Percentiles rank a stretch among this genome's conserved stretches.
phyloP scores from a whole-genome alignment of 2,888 invertebrate genomes.

The Lasioglossum malachurum region DNA sequence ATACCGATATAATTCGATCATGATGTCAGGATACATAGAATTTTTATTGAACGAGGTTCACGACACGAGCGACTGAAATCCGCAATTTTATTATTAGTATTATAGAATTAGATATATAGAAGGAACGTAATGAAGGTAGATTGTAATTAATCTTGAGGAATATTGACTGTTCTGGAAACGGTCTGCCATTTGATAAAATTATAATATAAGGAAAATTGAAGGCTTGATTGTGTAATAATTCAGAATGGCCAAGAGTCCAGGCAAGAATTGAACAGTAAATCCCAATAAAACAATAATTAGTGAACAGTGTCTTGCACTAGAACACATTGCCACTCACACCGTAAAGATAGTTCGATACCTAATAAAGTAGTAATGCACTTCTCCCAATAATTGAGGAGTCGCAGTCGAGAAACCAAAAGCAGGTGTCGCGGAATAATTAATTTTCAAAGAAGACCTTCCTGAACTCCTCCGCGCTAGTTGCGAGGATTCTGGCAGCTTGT shows the following conservation, averaged over 20 bases:
- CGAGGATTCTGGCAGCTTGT: background rate
- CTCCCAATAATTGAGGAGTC: background rate
- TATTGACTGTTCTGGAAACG: background rate
- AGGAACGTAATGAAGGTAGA: background rate
- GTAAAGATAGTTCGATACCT: background rate
- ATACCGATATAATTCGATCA: background rate
- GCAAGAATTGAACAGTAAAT: background rate
- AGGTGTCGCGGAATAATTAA: background rate
- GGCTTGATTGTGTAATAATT: too few species aligned
- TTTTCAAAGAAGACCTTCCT: background rate
- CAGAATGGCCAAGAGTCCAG: background rate
- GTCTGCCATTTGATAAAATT: background rate
- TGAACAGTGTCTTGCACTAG: background rate
- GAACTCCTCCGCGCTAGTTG: background rate
- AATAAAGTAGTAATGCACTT: background rate
- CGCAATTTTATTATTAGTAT: too few species aligned
- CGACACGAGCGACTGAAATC: too few species aligned
- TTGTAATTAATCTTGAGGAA: background rate
- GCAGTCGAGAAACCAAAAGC: background rate
- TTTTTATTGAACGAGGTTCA: background rate
- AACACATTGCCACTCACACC: background rate
- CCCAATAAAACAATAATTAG: background rate
- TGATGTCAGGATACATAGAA: background rate
- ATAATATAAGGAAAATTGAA: background rate
- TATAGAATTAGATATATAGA: too few species aligned